phyloP scores from a whole-genome alignment of 2,113 vertebrate species.

The Toxotes jaculatrix region DNA sequence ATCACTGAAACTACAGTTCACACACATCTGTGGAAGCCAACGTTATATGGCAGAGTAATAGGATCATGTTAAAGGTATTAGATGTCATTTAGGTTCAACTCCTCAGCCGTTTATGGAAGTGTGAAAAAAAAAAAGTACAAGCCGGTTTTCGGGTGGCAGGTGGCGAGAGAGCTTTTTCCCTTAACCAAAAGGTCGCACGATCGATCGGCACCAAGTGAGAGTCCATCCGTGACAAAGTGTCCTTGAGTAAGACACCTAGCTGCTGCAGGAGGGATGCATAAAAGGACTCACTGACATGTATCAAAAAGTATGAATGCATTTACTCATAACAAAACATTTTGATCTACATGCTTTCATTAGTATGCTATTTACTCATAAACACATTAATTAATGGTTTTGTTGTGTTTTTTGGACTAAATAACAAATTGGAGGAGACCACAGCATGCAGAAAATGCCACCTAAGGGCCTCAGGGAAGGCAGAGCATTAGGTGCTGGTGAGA shows the following conservation, averaged over 20 bases:
- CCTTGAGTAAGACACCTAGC: constrained; percentile 57
- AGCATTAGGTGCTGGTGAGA: constrained; percentile 81
- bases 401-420: constrained; percentile 35
- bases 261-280: neutral
- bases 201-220: constrained; percentile 59
- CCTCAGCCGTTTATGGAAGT: constrained; percentile 47
- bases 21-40: constrained; percentile 15
- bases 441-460: constrained; percentile 84
- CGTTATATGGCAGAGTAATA: constrained; percentile 42
- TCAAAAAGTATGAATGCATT: neutral
- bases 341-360: constrained; percentile 9
- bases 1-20: constrained; percentile 52
- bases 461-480: constrained; percentile 81
- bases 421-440: constrained; percentile 27
- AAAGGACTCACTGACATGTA: neutral
- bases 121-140: constrained; percentile 17
- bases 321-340: neutral
- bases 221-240: constrained; percentile 64
- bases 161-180: constrained; percentile 40
- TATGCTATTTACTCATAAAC: constrained; percentile 9
- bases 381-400: constrained; percentile 43
- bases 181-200: constrained; percentile 61
- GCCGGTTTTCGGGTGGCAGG: constrained; percentile 44
- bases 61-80: constrained; percentile 63
- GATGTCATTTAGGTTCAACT: constrained; percentile 59